phyloP scores from a whole-genome alignment of 2,888 invertebrate genomes.

The Leistus spinibarbis region DNA sequence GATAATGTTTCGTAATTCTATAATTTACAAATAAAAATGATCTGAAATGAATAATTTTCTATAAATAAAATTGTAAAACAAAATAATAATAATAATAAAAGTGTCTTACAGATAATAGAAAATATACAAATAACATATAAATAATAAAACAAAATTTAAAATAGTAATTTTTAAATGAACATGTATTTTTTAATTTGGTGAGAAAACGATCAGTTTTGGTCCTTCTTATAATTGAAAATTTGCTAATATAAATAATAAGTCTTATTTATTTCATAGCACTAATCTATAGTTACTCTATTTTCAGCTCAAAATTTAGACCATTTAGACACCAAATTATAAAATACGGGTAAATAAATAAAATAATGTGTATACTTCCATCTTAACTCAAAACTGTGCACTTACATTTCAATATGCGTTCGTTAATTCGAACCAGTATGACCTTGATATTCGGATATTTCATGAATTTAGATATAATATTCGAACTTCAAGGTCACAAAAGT shows the following conservation, averaged over 20 bases:
- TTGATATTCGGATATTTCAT: too few relatives aligned
- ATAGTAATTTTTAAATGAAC: constrained; percentile 2
- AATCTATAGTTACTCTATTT: background rate
- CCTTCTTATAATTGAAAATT: background rate
- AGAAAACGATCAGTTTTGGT: background rate
- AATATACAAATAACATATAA: constrained; percentile 14
- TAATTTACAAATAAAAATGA: constrained; percentile 25
- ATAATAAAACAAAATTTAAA: background rate
- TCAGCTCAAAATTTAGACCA: background rate
- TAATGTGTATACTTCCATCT: background rate
- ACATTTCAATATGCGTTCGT: too few relatives aligned
- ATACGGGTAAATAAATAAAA: background rate
- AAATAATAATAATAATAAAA: constrained; percentile 1
- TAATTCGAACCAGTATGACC: too few relatives aligned
- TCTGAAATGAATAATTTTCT: constrained; percentile 6
- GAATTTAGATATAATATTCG: too few relatives aligned
- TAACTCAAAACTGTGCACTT: constrained; percentile 16
- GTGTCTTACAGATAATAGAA: constrained; percentile 19
- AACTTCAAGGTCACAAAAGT: too few relatives aligned
- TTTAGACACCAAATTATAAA: background rate
- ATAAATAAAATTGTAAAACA: constrained; percentile 6
- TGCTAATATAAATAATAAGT: background rate
- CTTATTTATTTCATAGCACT: background rate
- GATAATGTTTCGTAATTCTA: constrained; percentile 14
- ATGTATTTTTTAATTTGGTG: background rate